Percentiles rank a stretch among this genome's conserved stretches.
Conservation (phyloP, 2,888 invertebrate genomes). For the Neocrepidodera transversa region DNA sequence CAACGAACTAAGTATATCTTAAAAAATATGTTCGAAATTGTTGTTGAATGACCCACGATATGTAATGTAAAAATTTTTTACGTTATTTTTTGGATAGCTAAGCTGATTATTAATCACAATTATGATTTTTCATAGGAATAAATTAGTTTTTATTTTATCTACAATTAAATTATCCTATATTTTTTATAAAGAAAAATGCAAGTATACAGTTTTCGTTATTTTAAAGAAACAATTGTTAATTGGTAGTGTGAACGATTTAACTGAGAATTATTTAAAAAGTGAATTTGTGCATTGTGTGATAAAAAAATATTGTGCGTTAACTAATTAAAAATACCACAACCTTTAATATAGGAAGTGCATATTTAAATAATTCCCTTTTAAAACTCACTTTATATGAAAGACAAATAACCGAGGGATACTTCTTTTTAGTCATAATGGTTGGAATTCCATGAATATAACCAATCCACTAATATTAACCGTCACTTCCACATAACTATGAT, state of each 20-base stretch:
- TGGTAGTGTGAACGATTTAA: too few relatives aligned
- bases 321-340: too few relatives aligned
- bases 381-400: slow-evolving; percentile 55
- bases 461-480: slow-evolving; percentile 20
- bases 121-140: neutral
- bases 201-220: too few relatives aligned
- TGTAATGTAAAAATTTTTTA: neutral
- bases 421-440: slow-evolving; percentile 33
- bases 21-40: neutral
- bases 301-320: too few relatives aligned
- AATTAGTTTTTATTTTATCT: too few relatives aligned
- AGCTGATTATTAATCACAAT: neutral
- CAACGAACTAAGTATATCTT: neutral
- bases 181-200: too few relatives aligned
- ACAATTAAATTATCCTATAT: too few relatives aligned
- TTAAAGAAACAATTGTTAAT: too few relatives aligned
- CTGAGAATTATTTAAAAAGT: too few relatives aligned
- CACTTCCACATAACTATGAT: slow-evolving; percentile 20
- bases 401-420: slow-evolving; percentile 47
- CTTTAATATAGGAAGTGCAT: too few relatives aligned
- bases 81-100: neutral
- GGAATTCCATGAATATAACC: neutral
- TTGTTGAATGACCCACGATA: neutral
- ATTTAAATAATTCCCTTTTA: neutral
- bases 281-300: too few relatives aligned